A percentile compares a stretch with the other conserved stretches of the same genome.
These are phyloP conservation scores for Lasioglossum figueresi DNA, from an alignment of 2,888 invertebrate species.

Conservation along the genomic window DNA sequence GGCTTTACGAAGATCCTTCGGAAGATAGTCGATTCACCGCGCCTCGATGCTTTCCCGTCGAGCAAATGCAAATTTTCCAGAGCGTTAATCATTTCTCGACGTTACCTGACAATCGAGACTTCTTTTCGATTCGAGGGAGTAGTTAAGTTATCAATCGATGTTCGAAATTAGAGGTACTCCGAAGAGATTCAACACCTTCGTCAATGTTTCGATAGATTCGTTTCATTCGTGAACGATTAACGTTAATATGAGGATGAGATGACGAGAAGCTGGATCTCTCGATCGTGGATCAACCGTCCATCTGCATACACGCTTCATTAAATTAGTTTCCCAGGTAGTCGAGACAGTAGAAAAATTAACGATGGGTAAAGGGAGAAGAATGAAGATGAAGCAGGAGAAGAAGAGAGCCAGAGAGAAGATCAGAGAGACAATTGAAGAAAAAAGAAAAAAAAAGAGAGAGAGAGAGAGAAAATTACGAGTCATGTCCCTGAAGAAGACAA, in stretches of 20 bases:
- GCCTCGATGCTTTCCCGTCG: neutral
- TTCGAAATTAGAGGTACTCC: neutral
- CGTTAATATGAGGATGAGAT: conserved; percentile 1
- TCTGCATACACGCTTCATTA: neutral
- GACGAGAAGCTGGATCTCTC: conserved; percentile 10
- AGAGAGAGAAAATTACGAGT: conserved; percentile 66
- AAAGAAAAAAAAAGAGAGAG: conserved; percentile 42
- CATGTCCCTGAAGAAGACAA: conserved; percentile 72
- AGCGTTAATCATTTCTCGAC: neutral
- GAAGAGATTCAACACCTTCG: conserved; percentile 32
- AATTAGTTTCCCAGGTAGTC: conserved; percentile 9
- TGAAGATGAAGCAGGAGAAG: conserved; percentile 53
- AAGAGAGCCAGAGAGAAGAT: conserved; percentile 35
- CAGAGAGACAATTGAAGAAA: conserved; percentile 36
- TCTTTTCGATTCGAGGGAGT: neutral
- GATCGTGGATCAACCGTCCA: neutral
- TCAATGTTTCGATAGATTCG: neutral
- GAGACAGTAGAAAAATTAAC: conserved; percentile 16
- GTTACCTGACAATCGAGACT: neutral
- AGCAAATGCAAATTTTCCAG: neutral
- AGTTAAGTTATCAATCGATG: neutral
- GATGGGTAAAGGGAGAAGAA: conserved; percentile 45
- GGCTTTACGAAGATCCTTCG: conserved; percentile 17
- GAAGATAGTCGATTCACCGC: neutral
- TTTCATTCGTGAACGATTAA: neutral